Conservation (phyloP, 2,797 vertebrate genomes). For the Astyanax mexicanus region DNA sequence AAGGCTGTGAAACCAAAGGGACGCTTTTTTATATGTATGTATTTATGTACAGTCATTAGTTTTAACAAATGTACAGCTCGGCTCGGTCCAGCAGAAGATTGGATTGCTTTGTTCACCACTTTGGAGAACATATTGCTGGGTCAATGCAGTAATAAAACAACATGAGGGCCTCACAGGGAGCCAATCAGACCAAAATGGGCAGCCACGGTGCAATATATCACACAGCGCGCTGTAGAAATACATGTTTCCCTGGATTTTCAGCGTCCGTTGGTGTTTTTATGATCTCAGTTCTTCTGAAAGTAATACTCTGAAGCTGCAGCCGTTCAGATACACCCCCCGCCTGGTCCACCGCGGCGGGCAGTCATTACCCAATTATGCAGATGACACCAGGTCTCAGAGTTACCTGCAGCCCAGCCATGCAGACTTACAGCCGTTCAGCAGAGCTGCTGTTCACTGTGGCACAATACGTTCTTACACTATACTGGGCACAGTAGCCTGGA, state of each 20-base stretch:
- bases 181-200: background rate
- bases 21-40: no score
- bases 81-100: background rate
- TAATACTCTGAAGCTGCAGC: background rate
- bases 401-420: conserved; percentile 12
- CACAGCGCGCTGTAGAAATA: background rate
- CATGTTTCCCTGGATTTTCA: background rate
- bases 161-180: background rate
- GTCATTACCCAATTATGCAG: conserved; percentile 18
- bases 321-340: background rate
- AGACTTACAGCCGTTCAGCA: conserved; percentile 53
- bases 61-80: conserved; percentile 46
- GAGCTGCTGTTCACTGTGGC: conserved; percentile 58
- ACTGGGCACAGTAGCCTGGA: conserved; percentile 65
- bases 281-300: background rate
- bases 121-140: background rate
- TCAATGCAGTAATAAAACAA: background rate
- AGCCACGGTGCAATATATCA: background rate
- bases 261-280: background rate
- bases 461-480: conserved; percentile 63
- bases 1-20: no score
- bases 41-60: no score
- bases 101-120: background rate
- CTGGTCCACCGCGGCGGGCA: background rate
- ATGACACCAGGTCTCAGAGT: conserved; percentile 21